Conservation (phyloP, 2,797 vertebrate genomes). For the Lutjanus campechanus region DNA sequence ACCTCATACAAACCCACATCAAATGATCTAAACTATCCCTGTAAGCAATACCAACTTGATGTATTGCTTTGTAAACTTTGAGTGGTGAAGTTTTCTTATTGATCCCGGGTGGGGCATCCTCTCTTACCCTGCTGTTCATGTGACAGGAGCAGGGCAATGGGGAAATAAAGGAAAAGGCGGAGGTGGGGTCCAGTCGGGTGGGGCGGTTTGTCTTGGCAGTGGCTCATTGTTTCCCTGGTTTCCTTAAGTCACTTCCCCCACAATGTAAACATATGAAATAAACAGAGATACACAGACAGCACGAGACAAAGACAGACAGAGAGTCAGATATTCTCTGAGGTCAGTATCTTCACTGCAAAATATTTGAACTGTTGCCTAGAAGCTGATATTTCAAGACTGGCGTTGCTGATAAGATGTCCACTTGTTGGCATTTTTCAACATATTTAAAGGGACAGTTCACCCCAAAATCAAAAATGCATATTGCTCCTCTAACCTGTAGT, state of each 20-base stretch:
- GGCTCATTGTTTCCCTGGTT: slow-evolving; percentile 74
- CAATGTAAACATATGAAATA: slow-evolving; percentile 37
- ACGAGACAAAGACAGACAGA: neutral
- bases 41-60: neutral
- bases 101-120: slow-evolving; percentile 49
- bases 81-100: slow-evolving; percentile 9
- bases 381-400: neutral
- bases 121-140: slow-evolving; percentile 16
- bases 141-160: slow-evolving; percentile 23
- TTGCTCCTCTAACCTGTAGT: too few species aligned
- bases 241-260: slow-evolving; percentile 64
- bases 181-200: slow-evolving; percentile 16
- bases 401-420: neutral
- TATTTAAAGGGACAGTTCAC: neutral
- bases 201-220: slow-evolving; percentile 53
- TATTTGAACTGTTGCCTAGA: slow-evolving; percentile 1
- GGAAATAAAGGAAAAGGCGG: slow-evolving; percentile 8
- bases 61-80: neutral
- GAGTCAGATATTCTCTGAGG: slow-evolving; percentile 7
- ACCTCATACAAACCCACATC: too few species aligned
- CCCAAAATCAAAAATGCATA: too few species aligned
- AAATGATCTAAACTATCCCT: too few species aligned
- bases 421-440: neutral
- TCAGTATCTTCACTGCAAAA: slow-evolving; percentile 8
- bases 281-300: slow-evolving; percentile 9